A percentile compares a stretch with the other conserved stretches of the same genome.
Conservation (phyloP, 1,140 invertebrate genomes). For the Caligus rogercresseyi region DNA sequence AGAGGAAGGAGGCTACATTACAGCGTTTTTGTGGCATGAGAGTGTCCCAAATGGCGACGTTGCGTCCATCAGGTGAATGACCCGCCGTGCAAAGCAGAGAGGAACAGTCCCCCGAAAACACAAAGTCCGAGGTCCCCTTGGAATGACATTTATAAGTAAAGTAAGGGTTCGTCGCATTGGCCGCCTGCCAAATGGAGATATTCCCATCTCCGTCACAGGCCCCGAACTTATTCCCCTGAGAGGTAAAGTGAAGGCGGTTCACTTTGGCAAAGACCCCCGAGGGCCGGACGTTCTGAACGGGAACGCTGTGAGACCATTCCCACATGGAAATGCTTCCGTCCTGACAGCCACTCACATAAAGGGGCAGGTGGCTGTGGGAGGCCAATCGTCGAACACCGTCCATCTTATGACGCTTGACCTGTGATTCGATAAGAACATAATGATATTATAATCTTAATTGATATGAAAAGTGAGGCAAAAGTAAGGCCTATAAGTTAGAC, state of each 20-base stretch:
- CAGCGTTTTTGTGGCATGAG: slow-evolving; percentile 84
- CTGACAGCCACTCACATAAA: slow-evolving; percentile 87
- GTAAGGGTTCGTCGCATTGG: slow-evolving; percentile 12
- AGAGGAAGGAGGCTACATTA: slow-evolving; percentile 45
- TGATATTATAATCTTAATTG: neutral
- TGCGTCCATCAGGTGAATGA: slow-evolving; percentile 85
- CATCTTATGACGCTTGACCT: slow-evolving; percentile 66
- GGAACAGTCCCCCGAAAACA: slow-evolving; percentile 78
- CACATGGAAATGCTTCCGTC: slow-evolving; percentile 93
- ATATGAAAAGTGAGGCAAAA: too few species aligned
- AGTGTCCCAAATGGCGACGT: slow-evolving; percentile 97
- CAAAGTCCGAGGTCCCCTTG: slow-evolving; percentile 91
- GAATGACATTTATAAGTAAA: slow-evolving; percentile 79
- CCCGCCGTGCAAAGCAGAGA: slow-evolving; percentile 93
- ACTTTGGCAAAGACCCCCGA: slow-evolving; percentile 88
- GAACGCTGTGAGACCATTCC: slow-evolving; percentile 89
- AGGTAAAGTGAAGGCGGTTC: slow-evolving; percentile 77
- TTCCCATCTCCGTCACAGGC: slow-evolving; percentile 60
- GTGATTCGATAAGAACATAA: slow-evolving; percentile 25
- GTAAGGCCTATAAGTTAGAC: too few species aligned
- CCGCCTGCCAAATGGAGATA: slow-evolving; percentile 47
- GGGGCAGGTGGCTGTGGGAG: slow-evolving; percentile 76
- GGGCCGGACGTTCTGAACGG: slow-evolving; percentile 51
- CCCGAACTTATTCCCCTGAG: slow-evolving; percentile 96
- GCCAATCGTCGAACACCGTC: slow-evolving; percentile 86